Conservation (phyloP, 2,888 invertebrate species). For the Lasioglossum marginatum region DNA sequence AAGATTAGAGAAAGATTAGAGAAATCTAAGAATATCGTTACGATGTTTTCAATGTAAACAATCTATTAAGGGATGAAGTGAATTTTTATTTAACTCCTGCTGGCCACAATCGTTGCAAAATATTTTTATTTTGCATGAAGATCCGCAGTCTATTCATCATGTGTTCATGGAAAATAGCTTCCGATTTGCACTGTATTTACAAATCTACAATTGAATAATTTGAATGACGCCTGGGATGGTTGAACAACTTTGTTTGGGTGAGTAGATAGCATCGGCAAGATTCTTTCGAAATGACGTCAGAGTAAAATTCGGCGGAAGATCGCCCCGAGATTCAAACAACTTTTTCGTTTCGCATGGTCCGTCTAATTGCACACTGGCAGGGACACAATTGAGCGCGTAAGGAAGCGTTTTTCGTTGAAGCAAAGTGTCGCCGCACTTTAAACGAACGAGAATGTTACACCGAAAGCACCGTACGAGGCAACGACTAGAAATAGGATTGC, state of each 20-base stretch:
- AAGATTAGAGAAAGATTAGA: no score
- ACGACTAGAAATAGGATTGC: slow-evolving; percentile 73
- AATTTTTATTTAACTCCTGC: no score
- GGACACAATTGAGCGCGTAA: not conserved
- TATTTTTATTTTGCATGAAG: no score
- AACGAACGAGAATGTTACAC: slow-evolving; percentile 80
- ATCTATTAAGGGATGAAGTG: no score
- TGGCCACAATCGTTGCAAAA: no score
- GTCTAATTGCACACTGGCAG: not conserved
- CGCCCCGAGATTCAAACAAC: not conserved
- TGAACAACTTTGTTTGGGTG: not conserved
- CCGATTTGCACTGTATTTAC: no score
- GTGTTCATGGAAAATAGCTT: no score
- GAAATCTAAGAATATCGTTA: no score
- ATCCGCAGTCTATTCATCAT: no score
- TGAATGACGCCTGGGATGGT: no score
- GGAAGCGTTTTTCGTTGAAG: slow-evolving; percentile 22
- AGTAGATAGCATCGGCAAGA: not conserved
- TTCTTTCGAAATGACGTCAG: not conserved
- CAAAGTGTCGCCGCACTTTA: slow-evolving; percentile 54
- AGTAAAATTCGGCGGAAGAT: not conserved
- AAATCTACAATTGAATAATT: no score
- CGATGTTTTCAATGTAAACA: no score
- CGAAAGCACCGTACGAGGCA: slow-evolving; percentile 82
- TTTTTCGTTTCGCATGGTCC: not conserved